Conservation (phyloP, 2,888 invertebrate genomes). For the Drosophila vallismaia region DNA sequence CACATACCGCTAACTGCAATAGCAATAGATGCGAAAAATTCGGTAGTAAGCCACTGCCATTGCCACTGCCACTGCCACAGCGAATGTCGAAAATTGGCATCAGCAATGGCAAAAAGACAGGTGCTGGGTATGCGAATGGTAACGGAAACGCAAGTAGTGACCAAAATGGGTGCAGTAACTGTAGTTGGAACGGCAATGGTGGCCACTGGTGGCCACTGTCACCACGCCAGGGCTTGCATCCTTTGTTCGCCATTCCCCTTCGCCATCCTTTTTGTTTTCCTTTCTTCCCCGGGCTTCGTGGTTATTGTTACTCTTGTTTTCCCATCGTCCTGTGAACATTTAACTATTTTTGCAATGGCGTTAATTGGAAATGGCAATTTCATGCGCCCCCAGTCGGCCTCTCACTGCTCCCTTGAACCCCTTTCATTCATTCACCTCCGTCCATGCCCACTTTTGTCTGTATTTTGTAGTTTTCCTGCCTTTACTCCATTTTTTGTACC, state of each 20-base stretch:
- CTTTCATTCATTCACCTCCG: neutral
- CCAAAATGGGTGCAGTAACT: slow-evolving; percentile 9
- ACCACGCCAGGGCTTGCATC: slow-evolving; percentile 14
- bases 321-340: slow-evolving; percentile 58
- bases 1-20: slow-evolving; percentile 61
- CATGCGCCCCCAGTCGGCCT: slow-evolving; percentile 53
- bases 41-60: slow-evolving; percentile 47
- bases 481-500: neutral
- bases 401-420: neutral
- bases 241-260: neutral
- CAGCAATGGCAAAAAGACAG: slow-evolving; percentile 20
- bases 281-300: slow-evolving; percentile 41
- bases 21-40: slow-evolving; percentile 41
- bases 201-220: slow-evolving; percentile 43
- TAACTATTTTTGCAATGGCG: slow-evolving; percentile 79
- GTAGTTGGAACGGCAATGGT: slow-evolving; percentile 4
- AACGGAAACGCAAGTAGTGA: slow-evolving; percentile 11
- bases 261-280: slow-evolving; percentile 44
- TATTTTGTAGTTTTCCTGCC: slow-evolving; percentile 50
- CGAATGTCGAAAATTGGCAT: slow-evolving; percentile 27
- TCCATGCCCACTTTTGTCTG: slow-evolving; percentile 13
- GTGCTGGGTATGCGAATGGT: slow-evolving; percentile 15
- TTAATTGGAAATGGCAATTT: slow-evolving; percentile 81
- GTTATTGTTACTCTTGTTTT: slow-evolving; percentile 40
- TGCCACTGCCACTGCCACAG: slow-evolving; percentile 9